Base-by-base conservation (phyloP, 2,888 invertebrate species). In the Campopleginae sp. region DNA sequence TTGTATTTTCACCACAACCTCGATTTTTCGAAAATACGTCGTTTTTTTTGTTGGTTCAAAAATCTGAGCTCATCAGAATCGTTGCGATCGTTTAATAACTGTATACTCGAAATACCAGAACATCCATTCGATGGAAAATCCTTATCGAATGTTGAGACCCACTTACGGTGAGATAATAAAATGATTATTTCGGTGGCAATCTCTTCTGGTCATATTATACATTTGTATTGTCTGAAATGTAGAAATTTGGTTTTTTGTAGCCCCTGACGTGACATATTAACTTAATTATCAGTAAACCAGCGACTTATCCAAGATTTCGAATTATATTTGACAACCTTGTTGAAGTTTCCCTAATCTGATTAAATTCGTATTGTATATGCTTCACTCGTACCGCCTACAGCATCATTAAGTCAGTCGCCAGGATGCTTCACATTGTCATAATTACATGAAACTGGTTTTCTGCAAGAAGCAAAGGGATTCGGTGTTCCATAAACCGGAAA, bases 1-100 rank as follows among this genome's bases (percentile, higher is more conserved):
- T 84, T 27, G 80, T 38, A 87, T 81, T 85, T 75, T 51, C 61
- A 75, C 76, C 17, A 48, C 80, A 85, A 82, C 75, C 61, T 75
- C 77, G 82, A 82, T 86, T 74, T 80, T 84, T 81, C 46, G 61
- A 14, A 44, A 58, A 82, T 54, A 86, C 82, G 12, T 74, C 76
- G 19, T 3, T 42, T 33, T 33, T 6, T 63, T 46, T 17, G 42
- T 68, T 68, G 5, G 5, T 38, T 38, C 4, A 10, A 38, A 0
- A 23, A 68, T 42, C 27, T 27, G 8, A 68, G 27, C 23, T 44
- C 27, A 44, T 68, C 12, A 14, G 12, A 5, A 44, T 66, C 10
- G 23, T 23, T 54, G n/a, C 7, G n/a, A n/a, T 48, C 5, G 48
- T 48, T 38, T 38, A 10, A 48, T n/a, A 48, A 4, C 6, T 4